Evolutionary conservation across 1,140 invertebrate genomes (phyloP), one percentile per base, ranked within the genome.

Genomic region (Maniola jurtina): DNA sequence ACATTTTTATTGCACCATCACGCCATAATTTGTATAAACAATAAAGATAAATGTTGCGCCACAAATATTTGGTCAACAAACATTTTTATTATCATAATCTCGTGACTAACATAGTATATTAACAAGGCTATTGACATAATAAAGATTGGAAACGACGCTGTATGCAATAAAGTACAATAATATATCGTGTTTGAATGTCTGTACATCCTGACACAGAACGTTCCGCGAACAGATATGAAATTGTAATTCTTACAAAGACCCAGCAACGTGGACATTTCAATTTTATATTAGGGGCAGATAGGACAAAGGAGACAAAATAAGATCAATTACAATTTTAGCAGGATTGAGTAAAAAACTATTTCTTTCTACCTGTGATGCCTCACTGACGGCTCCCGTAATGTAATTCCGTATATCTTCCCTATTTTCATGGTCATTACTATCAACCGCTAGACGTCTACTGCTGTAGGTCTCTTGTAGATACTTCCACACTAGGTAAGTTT

Each of bases 141-240:
- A n/a, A 55, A 55, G 34, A 15, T 1, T 55, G 33, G 7, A 55
- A 34, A 35, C 25, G n/a, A 35, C 33, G 52, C 52, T 13, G 9
- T 15, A 13, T 35, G 34, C 34, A 10, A 55, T 35, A 55, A 34
- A 55, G 11, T 55, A 13, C 52, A 33, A 55, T 55, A 55, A 57
- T 57, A 57, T 16, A 45, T 11, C 25, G 25, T 25, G 25, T 25
- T 25, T 45, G 42, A 13, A 11, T 45, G 42, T 45, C 38, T 45
- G 42, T 45, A 57, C 35, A 40, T 57, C 55, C 55, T 38, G 35
- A 38, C 55, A 38, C 13, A 48, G 10, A 11, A n/a, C 58, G 45
- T 61, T n/a, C 58, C 11, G 33, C 58, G 58, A 48, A 48, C 35
- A 61, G 58, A 61, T 61, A 47, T 48, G 14, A 13, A 48, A 61